These are phyloP conservation scores for Zygothrica quintamaculata DNA, from an alignment of 2,888 invertebrate species.

Conservation along the genomic window DNA sequence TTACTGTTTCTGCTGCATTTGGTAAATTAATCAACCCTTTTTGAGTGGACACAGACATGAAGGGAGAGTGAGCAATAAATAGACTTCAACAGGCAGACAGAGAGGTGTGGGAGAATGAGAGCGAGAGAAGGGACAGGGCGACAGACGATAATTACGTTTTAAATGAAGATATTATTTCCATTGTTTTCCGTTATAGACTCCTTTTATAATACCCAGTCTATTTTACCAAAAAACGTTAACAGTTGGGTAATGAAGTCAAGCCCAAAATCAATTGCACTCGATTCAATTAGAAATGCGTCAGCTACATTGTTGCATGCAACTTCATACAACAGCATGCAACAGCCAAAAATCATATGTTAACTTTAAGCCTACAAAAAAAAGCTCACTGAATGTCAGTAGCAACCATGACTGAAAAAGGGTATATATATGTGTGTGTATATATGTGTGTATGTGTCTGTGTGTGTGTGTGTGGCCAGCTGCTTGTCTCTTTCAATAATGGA, in stretches of 20 bases:
- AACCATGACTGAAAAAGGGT: not conserved
- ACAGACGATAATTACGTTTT: conserved; percentile 67
- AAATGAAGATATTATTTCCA: conserved; percentile 47
- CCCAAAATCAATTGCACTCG: conserved; percentile 65
- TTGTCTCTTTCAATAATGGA: conserved; percentile 52
- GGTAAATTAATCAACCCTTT: conserved; percentile 74
- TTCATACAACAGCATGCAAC: conserved; percentile 9
- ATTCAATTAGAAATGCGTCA: conserved; percentile 62
- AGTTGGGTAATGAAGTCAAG: conserved; percentile 6
- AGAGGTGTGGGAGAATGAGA: too few species aligned
- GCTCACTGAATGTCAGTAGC: conserved; percentile 27
- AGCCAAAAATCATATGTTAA: conserved; percentile 29
- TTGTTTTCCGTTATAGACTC: conserved; percentile 24
- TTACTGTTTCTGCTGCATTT: conserved; percentile 57
- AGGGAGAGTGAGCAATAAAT: not conserved
- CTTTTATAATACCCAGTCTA: conserved; percentile 29
- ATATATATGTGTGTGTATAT: conserved; percentile 12
- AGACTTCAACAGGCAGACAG: too few species aligned
- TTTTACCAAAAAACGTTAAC: too few species aligned
- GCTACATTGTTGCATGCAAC: conserved; percentile 51
- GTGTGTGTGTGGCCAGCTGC: conserved; percentile 24
- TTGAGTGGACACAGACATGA: conserved; percentile 17
- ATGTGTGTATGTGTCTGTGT: conserved; percentile 24
- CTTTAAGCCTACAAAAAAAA: conserved; percentile 51
- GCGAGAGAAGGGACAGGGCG: conserved; percentile 34